Evolutionary conservation across 2,113 vertebrate species (phyloP).

Genomic region (Pleuronectes platessa): DNA sequence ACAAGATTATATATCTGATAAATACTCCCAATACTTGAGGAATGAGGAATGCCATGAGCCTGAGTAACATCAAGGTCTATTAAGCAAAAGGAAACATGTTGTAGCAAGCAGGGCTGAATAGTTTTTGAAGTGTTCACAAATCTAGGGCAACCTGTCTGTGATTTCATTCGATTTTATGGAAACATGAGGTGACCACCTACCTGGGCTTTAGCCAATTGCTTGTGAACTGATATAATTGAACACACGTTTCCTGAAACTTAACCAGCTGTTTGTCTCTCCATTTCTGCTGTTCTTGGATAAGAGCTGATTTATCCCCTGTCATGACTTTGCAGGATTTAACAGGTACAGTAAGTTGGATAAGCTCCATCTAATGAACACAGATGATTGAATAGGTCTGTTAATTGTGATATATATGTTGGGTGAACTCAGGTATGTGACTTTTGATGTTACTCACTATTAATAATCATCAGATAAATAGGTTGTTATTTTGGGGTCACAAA

Average conservation of each 20-base stretch:
- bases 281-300: neutral
- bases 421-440: too few relatives aligned
- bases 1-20: neutral
- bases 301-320: neutral
- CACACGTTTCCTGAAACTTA: neutral
- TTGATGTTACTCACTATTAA: too few relatives aligned
- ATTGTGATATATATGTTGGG: neutral
- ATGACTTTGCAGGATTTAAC: neutral
- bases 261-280: neutral
- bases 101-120: conserved; percentile 27
- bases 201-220: neutral
- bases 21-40: neutral
- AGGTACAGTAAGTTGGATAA: too few relatives aligned
- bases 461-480: neutral
- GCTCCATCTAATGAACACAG: too few relatives aligned
- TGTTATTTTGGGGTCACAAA: neutral
- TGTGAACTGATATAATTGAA: neutral
- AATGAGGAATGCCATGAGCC: conserved; percentile 27
- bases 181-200: neutral
- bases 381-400: neutral
- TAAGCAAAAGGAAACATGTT: conserved; percentile 38
- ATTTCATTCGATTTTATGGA: neutral
- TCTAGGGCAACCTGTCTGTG: neutral
- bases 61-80: conserved; percentile 17
- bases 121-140: neutral